Percentiles rank a stretch among this genome's conserved stretches.
phyloP scores from a whole-genome alignment of 2,888 invertebrate genomes.

The Drosophila siamana region DNA sequence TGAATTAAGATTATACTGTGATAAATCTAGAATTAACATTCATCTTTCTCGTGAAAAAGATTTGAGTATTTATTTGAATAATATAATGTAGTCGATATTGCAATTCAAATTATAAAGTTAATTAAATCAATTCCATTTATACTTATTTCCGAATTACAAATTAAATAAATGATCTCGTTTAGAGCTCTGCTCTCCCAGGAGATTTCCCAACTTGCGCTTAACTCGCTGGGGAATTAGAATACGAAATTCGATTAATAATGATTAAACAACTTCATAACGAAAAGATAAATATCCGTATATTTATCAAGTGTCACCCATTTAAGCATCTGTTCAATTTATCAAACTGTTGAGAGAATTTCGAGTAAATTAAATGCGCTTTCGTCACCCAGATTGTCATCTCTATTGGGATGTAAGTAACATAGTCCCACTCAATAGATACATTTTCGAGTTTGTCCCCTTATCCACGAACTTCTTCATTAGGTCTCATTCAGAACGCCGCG shows the following conservation, averaged over 20 bases:
- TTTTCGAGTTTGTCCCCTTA: constrained; percentile 45
- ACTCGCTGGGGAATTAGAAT: background rate
- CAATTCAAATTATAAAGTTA: too few species aligned
- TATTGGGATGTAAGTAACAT: background rate
- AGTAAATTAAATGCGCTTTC: constrained; percentile 31
- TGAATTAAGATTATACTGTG: background rate
- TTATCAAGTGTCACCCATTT: constrained; percentile 8
- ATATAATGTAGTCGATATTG: too few species aligned
- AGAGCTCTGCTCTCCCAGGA: background rate
- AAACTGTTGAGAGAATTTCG: constrained; percentile 14
- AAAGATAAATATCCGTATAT: constrained; percentile 12
- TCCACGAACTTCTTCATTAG: constrained; percentile 66
- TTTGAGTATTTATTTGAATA: too few species aligned
- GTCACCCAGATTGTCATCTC: constrained; percentile 51
- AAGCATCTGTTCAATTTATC: constrained; percentile 32
- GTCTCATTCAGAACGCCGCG: constrained; percentile 71
- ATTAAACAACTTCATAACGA: constrained; percentile 6
- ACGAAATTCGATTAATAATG: constrained; percentile 3
- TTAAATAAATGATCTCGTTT: background rate
- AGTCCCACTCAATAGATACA: constrained; percentile 33
- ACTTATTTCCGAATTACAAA: too few species aligned
- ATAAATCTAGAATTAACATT: background rate
- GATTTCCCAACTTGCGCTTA: background rate
- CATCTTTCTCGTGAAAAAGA: too few species aligned
- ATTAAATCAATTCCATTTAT: too few species aligned